Conservation (phyloP, 1,140 invertebrate genomes). For the Scaptomyza hsui region DNA sequence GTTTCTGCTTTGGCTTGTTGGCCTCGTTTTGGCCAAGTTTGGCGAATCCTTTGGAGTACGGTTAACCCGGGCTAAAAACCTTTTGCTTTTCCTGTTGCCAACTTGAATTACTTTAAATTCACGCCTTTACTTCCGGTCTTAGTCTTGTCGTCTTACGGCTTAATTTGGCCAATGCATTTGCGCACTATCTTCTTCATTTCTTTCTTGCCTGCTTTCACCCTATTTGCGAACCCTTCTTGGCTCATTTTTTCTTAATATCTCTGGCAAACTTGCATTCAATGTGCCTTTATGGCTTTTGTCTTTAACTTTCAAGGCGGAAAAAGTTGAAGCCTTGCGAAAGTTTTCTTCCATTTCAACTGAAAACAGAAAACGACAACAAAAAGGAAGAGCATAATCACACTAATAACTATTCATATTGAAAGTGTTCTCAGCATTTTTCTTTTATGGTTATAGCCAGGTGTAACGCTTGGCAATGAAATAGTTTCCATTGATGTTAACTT, state of each 20-base stretch:
- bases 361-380: slow-evolving; percentile 1
- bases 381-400: too few species aligned
- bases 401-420: neutral
- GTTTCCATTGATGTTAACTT: slow-evolving; percentile 10
- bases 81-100: slow-evolving; percentile 37
- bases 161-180: slow-evolving; percentile 51
- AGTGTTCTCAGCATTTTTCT: neutral
- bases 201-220: neutral
- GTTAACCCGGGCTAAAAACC: slow-evolving; percentile 42
- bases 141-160: slow-evolving; percentile 21
- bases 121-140: slow-evolving; percentile 33
- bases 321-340: neutral
- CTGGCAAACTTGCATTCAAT: slow-evolving; percentile 34
- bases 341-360: slow-evolving; percentile 11
- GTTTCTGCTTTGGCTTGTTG: slow-evolving; percentile 51
- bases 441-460: neutral
- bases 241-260: slow-evolving; percentile 16
- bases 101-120: slow-evolving; percentile 65
- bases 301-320: slow-evolving; percentile 14
- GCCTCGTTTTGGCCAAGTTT: slow-evolving; percentile 61
- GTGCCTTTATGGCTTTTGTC: slow-evolving; percentile 41
- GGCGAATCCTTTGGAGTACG: slow-evolving; percentile 60
- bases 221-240: slow-evolving; percentile 4
- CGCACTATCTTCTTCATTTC: slow-evolving; percentile 9
- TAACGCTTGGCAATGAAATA: neutral